phyloP scores from a whole-genome alignment of 2,888 invertebrate genomes.

The Amphipyra berbera region DNA sequence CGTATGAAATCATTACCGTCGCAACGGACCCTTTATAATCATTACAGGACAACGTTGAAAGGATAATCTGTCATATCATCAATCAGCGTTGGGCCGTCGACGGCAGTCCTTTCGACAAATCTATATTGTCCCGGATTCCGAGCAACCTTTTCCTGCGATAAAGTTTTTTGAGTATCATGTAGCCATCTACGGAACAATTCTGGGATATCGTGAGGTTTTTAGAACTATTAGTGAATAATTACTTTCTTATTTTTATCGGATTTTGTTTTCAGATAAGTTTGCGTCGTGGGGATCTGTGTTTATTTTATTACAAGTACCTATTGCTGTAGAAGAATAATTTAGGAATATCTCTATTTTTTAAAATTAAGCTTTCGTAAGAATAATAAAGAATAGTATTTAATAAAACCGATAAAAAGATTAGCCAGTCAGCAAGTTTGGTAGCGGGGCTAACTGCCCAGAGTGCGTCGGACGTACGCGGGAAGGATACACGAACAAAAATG shows the following conservation, averaged over 20 bases:
- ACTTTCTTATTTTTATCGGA: background rate
- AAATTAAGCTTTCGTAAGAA: too few relatives aligned
- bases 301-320: too few relatives aligned
- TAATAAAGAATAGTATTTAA: too few relatives aligned
- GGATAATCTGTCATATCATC: constrained; percentile 63
- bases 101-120: constrained; percentile 51
- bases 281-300: too few relatives aligned
- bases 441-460: too few relatives aligned
- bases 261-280: too few relatives aligned
- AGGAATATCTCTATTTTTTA: too few relatives aligned
- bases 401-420: too few relatives aligned
- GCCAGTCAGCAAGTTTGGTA: too few relatives aligned
- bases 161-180: constrained; percentile 46
- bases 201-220: constrained; percentile 15
- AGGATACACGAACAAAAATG: too few relatives aligned
- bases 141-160: constrained; percentile 43
- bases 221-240: constrained; percentile 5
- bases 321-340: too few relatives aligned
- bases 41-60: constrained; percentile 34
- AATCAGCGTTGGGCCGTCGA: constrained; percentile 54
- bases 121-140: constrained; percentile 50
- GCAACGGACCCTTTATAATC: constrained; percentile 55
- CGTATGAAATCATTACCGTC: constrained; percentile 48
- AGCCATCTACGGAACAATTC: constrained; percentile 30
- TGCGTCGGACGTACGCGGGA: too few relatives aligned